A percentile compares a stretch with the other conserved stretches of the same genome.
Evolutionary conservation across 2,797 vertebrate genomes (phyloP).

Genomic region (Spinus olivaceus): DNA sequence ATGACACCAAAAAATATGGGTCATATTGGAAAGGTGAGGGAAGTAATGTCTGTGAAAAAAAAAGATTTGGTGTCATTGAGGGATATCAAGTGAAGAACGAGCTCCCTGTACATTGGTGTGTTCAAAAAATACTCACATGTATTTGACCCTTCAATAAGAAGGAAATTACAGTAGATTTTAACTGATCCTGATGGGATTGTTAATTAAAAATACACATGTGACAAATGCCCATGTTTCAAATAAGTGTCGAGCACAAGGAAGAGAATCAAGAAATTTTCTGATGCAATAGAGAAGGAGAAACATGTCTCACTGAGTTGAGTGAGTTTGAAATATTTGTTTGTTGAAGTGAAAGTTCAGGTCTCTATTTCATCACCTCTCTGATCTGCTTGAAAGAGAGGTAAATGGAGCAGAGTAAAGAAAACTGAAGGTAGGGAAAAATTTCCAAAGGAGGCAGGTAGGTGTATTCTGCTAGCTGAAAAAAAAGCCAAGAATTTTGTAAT

Average conservation of each 20-base stretch:
- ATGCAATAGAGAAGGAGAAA: not conserved
- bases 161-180: not conserved
- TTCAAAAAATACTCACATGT: not conserved
- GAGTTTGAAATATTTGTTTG: not conserved
- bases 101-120: not conserved
- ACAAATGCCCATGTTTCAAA: not conserved
- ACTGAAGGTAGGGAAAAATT: not conserved
- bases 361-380: fast-evolving
- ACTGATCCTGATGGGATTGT: not conserved
- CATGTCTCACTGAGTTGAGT: not conserved
- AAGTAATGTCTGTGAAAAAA: not conserved
- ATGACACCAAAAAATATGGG: not conserved
- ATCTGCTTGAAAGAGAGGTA: not conserved
- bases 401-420: not conserved
- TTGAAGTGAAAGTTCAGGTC: not conserved
- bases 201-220: not conserved
- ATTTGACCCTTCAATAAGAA: not conserved
- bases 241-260: not conserved
- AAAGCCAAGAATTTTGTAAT: not conserved
- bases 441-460: not conserved
- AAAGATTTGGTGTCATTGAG: not conserved
- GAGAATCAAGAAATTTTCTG: not conserved
- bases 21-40: not conserved
- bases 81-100: not conserved
- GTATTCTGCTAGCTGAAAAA: not conserved